Percentiles rank a stretch among this genome's conserved stretches.
Conservation (phyloP, 2,113 vertebrate genomes). For the Scalopus aquaticus region DNA sequence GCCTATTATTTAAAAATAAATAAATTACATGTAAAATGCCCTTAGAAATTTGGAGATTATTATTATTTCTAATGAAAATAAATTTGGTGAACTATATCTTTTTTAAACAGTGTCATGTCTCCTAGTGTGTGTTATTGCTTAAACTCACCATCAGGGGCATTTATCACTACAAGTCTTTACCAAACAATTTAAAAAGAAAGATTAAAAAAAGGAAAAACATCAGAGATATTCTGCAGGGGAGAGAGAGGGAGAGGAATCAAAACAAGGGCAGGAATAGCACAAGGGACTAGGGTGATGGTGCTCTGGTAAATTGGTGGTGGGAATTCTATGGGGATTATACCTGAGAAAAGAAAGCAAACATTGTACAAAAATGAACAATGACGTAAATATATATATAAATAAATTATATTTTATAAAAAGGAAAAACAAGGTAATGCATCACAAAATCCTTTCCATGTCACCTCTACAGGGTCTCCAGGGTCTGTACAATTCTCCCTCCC, state of each 20-base stretch:
- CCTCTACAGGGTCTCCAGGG: background rate
- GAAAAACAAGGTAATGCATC: background rate
- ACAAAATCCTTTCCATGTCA: background rate
- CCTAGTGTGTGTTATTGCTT: background rate
- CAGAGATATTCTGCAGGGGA: too few species aligned
- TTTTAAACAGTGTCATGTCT: background rate
- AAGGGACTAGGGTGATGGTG: too few species aligned
- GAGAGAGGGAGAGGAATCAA: too few species aligned
- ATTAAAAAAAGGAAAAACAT: background rate
- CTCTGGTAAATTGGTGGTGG: too few species aligned
- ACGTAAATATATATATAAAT: too few species aligned
- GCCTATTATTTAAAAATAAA: background rate
- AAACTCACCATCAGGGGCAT: background rate
- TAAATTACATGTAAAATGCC: background rate
- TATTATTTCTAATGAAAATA: background rate
- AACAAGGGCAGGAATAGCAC: too few species aligned
- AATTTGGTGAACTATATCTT: background rate
- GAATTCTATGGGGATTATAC: too few species aligned
- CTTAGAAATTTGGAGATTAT: background rate
- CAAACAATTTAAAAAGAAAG: background rate
- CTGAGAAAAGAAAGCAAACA: too few species aligned
- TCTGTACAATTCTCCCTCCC: background rate
- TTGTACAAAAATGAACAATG: too few species aligned
- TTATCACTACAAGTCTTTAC: background rate
- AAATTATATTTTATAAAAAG: too few species aligned